Evolutionary conservation across 2,888 invertebrate species (phyloP).

Genomic region (Mimas tiliae): DNA sequence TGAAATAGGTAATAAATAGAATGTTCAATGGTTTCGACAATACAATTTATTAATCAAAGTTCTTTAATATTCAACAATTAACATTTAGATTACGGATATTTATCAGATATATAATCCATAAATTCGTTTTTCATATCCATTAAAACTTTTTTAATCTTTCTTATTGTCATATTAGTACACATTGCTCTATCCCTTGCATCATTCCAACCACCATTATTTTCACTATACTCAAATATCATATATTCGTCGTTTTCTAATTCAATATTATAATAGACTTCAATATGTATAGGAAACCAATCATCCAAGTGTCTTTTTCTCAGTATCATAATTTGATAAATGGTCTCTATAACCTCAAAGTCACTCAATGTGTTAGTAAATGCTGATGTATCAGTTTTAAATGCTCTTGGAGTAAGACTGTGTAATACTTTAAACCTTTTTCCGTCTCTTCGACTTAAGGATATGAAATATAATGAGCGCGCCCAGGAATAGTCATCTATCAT

Average conservation of each 20-base stretch:
- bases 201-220: conserved; percentile 58
- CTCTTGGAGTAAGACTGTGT: conserved; percentile 53
- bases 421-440: conserved; percentile 56
- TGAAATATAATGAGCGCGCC: conserved; percentile 55
- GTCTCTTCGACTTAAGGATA: conserved; percentile 55
- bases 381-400: conserved; percentile 44
- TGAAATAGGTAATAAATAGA: too few relatives aligned
- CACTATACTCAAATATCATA: conserved; percentile 49
- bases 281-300: conserved; percentile 48
- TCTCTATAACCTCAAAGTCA: conserved; percentile 42
- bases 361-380: conserved; percentile 34
- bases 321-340: conserved; percentile 41
- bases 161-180: conserved; percentile 55
- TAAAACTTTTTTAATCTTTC: conserved; percentile 54
- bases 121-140: conserved; percentile 52
- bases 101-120: conserved; percentile 34
- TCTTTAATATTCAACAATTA: neutral
- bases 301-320: conserved; percentile 39
- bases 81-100: neutral
- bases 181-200: conserved; percentile 58
- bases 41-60: neutral
- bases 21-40: too few relatives aligned
- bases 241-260: conserved; percentile 52
- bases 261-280: conserved; percentile 54
- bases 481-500: conserved; percentile 61